Conservation (phyloP, 2,888 invertebrate species). For the Apamea sordens region DNA sequence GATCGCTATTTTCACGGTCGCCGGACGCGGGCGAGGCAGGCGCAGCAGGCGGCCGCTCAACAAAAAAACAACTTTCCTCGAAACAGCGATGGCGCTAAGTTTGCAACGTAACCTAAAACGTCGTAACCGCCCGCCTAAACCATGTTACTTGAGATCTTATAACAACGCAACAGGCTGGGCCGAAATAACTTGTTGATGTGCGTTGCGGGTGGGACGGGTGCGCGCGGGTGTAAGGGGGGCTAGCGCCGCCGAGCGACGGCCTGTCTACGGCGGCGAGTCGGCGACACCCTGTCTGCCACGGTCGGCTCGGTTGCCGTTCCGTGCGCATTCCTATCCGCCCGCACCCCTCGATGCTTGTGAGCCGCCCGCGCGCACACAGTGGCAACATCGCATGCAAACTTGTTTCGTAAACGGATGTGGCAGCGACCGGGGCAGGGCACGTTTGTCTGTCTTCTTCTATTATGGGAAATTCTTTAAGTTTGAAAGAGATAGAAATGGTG, state of each 20-base stretch:
- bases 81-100: slow-evolving; percentile 90
- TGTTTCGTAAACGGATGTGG: slow-evolving; percentile 94
- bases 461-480: slow-evolving; percentile 64
- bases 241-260: slow-evolving; percentile 92
- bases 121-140: slow-evolving; percentile 74
- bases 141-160: slow-evolving; percentile 82
- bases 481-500: slow-evolving; percentile 85
- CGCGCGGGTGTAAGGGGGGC: slow-evolving; percentile 81
- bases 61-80: slow-evolving; percentile 90
- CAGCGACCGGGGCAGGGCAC: slow-evolving; percentile 88
- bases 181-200: slow-evolving; percentile 90
- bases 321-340: slow-evolving; percentile 89
- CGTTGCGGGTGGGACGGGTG: slow-evolving; percentile 83
- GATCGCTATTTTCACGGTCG: slow-evolving; percentile 86
- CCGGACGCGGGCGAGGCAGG: slow-evolving; percentile 83
- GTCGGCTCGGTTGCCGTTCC: slow-evolving; percentile 93
- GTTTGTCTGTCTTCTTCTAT: slow-evolving; percentile 77
- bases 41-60: slow-evolving; percentile 85
- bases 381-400: slow-evolving; percentile 92
- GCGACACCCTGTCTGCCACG: slow-evolving; percentile 98
- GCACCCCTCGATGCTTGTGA: slow-evolving; percentile 84
- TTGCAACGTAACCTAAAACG: slow-evolving; percentile 74
- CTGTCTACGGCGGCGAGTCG: slow-evolving; percentile 95
- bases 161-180: slow-evolving; percentile 77
- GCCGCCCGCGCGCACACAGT: slow-evolving; percentile 84